Percentiles rank a stretch among this genome's conserved stretches.
phyloP scores from a whole-genome alignment of 2,113 vertebrate genomes.

The Speoplatyrhinus poulsoni region DNA sequence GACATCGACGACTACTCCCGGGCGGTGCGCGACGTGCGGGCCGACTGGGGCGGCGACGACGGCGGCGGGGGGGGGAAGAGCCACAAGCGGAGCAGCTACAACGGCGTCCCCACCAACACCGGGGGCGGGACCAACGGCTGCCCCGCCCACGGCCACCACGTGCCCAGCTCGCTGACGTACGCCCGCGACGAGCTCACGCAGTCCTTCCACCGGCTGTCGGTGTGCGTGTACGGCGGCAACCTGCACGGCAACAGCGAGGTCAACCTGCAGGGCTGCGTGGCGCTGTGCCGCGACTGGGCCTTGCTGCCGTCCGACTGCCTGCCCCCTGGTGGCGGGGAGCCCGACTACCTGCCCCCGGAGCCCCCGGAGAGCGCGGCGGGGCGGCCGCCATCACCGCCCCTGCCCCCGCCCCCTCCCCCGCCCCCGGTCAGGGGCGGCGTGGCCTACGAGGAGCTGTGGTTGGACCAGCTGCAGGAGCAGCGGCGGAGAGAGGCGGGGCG shows the following conservation, averaged over 20 bases:
- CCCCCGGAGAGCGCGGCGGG: slow-evolving; percentile 71
- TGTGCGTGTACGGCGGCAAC: slow-evolving; percentile 96
- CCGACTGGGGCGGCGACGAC: slow-evolving; percentile 89
- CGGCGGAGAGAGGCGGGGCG: too few species aligned
- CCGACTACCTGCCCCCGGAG: slow-evolving; percentile 87
- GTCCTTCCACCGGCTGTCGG: slow-evolving; percentile 95
- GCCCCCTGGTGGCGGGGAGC: slow-evolving; percentile 82
- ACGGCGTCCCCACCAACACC: slow-evolving; percentile 52
- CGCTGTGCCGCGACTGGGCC: slow-evolving; percentile 87
- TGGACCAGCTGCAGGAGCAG: slow-evolving; percentile 81
- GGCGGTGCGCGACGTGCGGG: slow-evolving; percentile 89
- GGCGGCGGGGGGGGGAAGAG: slow-evolving; percentile 11
- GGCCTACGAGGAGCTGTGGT: slow-evolving; percentile 96
- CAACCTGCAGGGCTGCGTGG: slow-evolving; percentile 91
- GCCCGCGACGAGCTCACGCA: slow-evolving; percentile 94
- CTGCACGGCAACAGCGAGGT: slow-evolving; percentile 96
- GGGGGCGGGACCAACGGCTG: slow-evolving; percentile 73
- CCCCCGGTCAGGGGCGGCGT: slow-evolving; percentile 82
- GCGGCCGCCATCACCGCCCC: slow-evolving; percentile 53
- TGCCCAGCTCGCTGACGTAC: slow-evolving; percentile 91
- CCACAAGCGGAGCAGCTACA: slow-evolving; percentile 36
- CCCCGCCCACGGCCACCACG: slow-evolving; percentile 81
- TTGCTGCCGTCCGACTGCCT: slow-evolving; percentile 82
- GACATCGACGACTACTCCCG: slow-evolving; percentile 96
- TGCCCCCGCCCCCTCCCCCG: slow-evolving; percentile 46